Evolutionary conservation across 2,888 invertebrate genomes (phyloP), one percentile per base, ranked within the genome.

Genomic region (Plagiodera versicolora): DNA sequence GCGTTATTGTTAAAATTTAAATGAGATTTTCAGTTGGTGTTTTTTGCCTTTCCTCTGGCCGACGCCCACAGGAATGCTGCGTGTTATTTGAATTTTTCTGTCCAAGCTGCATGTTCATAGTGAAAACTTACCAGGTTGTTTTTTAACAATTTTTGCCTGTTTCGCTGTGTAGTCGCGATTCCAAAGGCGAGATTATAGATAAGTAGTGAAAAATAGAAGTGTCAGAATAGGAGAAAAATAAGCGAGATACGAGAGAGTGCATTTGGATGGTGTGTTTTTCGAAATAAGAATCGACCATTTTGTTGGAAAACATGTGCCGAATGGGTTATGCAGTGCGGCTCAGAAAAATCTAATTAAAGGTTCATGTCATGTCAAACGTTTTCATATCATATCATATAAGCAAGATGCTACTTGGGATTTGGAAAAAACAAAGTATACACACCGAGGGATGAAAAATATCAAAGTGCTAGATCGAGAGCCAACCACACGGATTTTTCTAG

Each of bases 191-290:
- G 80, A 80, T 79, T 80, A 80, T 80, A 80, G 80, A 79, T 78
- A 80, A 80, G 80, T 80, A 80, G 80, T 80, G 80, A 81, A 81
- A 81, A 81, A 81, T 80, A 81, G 80, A 80, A 80, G 81, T 81
- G 81, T 81, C 80, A 81, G 80, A 81, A 81, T 80, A 80, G 78
- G 78, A 77, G 80, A 80, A 79, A 75, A 80, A 80, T 76, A 80
- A 79, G 78, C 79, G 64, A 78, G 77, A 78, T 75, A 39, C 39
- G 39, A 39, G 14, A 39, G 77, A 70, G 79, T 78, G 79, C 79
- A 78, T 75, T 73, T 39, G 14, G 39, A 39, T 56, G 54, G 60
- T 60, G 68, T 74, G 76, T 75, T 72, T 71, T 68, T 71, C 48
- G 51, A 58, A 61, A 56, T 58, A 39, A 65, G 11, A 59, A 60